Evolutionary conservation across 2,797 vertebrate genomes (phyloP).

Genomic region (Sebastes cheni): DNA sequence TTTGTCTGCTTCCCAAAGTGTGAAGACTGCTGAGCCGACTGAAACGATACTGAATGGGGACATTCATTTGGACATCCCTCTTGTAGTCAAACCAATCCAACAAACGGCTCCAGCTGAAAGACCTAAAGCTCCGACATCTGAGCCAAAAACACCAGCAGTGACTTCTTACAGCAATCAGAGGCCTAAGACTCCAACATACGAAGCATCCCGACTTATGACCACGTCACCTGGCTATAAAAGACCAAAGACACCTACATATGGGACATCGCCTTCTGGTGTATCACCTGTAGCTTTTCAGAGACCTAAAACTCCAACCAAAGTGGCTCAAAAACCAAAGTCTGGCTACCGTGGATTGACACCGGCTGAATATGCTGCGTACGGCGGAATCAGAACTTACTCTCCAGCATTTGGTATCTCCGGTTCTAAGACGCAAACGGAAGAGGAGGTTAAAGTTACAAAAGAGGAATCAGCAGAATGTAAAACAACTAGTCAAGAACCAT

Average conservation of each 20-base stretch:
- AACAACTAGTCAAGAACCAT: slow-evolving; percentile 25
- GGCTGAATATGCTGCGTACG: slow-evolving; percentile 80
- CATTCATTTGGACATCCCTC: slow-evolving; percentile 33
- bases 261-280: slow-evolving; percentile 25
- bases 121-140: slow-evolving; percentile 24
- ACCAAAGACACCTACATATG: slow-evolving; percentile 72
- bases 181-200: slow-evolving; percentile 68
- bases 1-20: slow-evolving; percentile 32
- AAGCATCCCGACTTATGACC: slow-evolving; percentile 61
- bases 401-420: slow-evolving; percentile 73
- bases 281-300: slow-evolving; percentile 70
- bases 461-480: slow-evolving; percentile 34
- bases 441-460: slow-evolving; percentile 41
- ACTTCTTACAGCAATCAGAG: slow-evolving; percentile 48
- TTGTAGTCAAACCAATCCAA: slow-evolving; percentile 36
- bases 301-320: slow-evolving; percentile 75
- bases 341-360: slow-evolving; percentile 82
- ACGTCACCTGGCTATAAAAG: slow-evolving; percentile 66
- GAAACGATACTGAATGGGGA: slow-evolving; percentile 63
- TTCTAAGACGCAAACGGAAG: slow-evolving; percentile 31
- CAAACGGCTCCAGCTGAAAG: slow-evolving; percentile 34
- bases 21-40: slow-evolving; percentile 29
- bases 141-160: slow-evolving; percentile 10
- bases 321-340: slow-evolving; percentile 66
- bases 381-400: slow-evolving; percentile 76